These are phyloP conservation scores for Pteropus rufus DNA, from an alignment of 2,797 vertebrate genomes.

Conservation along the genomic window DNA sequence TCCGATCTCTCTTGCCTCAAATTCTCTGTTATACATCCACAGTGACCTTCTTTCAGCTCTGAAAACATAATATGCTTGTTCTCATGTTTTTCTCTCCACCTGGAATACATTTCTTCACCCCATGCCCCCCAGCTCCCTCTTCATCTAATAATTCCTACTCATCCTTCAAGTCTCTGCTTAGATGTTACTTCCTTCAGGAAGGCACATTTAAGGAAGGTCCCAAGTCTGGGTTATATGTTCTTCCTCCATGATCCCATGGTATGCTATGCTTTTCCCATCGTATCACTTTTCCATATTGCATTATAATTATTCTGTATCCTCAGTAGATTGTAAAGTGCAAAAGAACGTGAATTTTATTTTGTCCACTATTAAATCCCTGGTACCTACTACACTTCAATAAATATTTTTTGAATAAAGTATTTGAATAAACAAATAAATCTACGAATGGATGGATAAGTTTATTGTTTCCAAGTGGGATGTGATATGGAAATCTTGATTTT, in stretches of 20 bases:
- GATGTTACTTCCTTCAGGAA: neutral
- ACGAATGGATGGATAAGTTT: neutral
- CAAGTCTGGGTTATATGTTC: neutral
- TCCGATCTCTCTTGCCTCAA: neutral
- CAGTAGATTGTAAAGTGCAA: neutral
- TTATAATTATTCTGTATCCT: neutral
- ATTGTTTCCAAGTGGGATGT: neutral
- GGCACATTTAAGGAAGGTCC: neutral
- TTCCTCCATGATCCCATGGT: neutral
- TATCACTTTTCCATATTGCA: neutral
- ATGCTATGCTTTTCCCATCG: neutral
- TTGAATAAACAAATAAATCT: constrained; percentile 1
- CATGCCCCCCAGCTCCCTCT: neutral
- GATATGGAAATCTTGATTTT: neutral
- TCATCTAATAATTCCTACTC: neutral
- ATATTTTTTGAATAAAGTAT: neutral
- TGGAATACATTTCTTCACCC: neutral
- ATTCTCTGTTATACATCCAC: neutral
- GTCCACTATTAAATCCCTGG: neutral
- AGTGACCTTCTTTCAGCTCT: neutral
- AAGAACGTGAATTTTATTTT: neutral
- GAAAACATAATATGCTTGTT: neutral
- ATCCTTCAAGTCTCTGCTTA: neutral
- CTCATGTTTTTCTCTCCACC: neutral
- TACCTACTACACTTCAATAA: neutral